Evolutionary conservation across 1,140 invertebrate genomes (phyloP), one percentile per base, ranked within the genome.

Genomic region (Artemia franciscana): DNA sequence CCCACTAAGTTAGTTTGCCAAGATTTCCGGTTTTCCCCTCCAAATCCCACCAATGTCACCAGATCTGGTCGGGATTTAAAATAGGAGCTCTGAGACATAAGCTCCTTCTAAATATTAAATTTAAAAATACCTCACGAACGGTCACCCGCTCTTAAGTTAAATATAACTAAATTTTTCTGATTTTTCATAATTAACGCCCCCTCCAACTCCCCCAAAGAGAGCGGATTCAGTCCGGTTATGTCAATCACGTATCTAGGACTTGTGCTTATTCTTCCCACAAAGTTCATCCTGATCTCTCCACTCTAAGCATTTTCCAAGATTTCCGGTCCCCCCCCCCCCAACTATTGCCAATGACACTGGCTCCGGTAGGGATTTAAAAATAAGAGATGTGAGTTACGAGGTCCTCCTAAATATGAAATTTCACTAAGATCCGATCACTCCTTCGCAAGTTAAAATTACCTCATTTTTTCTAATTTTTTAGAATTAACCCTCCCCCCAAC

Each of bases 1-100:
- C n/a, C n/a, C n/a, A n/a, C n/a, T n/a, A n/a, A n/a, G n/a, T n/a
- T n/a, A 71, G 67, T 61, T 64, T 64, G 70, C 25, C 67, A 68
- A 18, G 72, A 71, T 60, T 70, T 71, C 60, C 69, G 65, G 69
- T 70, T 64, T 69, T 69, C 66, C 66, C 69, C 69, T 69, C 59
- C 70, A 69, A 63, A 64, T 69, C 26, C 65, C 65, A 58, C 67
- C 68, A 51, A 68, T 67, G 62, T 65, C 67, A 15, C 65, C 63
- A 9, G 67, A 65, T 15, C 69, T 68, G 62, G 62, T 62, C 58
- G 62, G 63, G 59, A 65, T 61, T 30, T 66, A 67, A 39, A 69
- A 72, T 26, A 71, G 73, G 58, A 65, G 65, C 59, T 66, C 68
- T 58, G 1, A 66, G 62, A 27, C 68, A 59, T 12, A 62, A 65